Percentiles rank a stretch among this genome's conserved stretches.
Evolutionary conservation across 1,140 invertebrate species (phyloP).

Genomic region (Hyposmocoma kahamanoa): DNA sequence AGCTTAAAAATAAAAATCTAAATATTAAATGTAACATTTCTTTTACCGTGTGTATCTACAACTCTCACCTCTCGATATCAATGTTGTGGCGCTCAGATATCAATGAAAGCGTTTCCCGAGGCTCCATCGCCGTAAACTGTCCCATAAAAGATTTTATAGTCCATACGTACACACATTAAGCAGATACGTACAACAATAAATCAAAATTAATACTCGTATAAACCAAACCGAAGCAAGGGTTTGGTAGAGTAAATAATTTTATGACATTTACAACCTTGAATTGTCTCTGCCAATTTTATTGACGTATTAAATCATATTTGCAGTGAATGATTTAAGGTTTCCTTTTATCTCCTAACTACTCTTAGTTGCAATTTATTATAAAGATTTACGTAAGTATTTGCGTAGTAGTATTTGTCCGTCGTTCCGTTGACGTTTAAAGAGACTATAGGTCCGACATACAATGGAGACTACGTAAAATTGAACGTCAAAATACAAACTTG

Average conservation of each 20-base stretch:
- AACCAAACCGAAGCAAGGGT: slow-evolving; percentile 47
- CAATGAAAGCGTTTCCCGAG: slow-evolving; percentile 59
- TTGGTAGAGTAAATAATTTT: slow-evolving; percentile 53
- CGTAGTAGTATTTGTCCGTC: too few species aligned
- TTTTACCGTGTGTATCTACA: too few species aligned
- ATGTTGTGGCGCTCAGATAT: slow-evolving; percentile 52
- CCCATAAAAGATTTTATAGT: slow-evolving; percentile 64
- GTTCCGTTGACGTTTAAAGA: too few species aligned
- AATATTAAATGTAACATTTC: too few species aligned
- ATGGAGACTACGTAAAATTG: too few species aligned
- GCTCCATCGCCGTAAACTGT: slow-evolving; percentile 56
- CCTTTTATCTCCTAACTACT: not conserved
- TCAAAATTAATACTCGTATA: slow-evolving; percentile 59
- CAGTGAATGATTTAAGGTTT: slow-evolving; percentile 39
- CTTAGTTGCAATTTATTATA: too few species aligned
- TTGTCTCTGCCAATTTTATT: slow-evolving; percentile 57
- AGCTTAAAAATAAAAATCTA: too few species aligned
- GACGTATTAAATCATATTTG: slow-evolving; percentile 43
- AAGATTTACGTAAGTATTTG: too few species aligned
- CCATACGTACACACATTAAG: slow-evolving; percentile 66
- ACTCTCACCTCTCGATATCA: too few species aligned
- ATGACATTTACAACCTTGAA: slow-evolving; percentile 54
- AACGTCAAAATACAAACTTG: too few species aligned
- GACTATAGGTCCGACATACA: too few species aligned
- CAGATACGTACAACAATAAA: slow-evolving; percentile 61